Evolutionary conservation across 2,113 vertebrate genomes (phyloP), one percentile per base, ranked within the genome.

Genomic region (Heteronetta atricapilla): DNA sequence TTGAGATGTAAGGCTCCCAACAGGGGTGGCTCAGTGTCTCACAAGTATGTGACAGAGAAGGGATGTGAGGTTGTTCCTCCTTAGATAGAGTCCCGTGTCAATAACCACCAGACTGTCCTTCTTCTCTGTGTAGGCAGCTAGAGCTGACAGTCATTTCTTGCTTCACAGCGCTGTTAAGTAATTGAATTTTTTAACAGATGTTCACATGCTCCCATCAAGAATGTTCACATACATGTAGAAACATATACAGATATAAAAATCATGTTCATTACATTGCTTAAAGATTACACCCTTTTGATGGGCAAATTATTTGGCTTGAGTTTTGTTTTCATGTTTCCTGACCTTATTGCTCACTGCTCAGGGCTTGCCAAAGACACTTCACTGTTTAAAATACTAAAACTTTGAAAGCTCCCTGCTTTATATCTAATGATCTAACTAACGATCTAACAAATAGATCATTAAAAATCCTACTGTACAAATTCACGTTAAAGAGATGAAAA

Each of bases 361-460:
- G 55, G 22, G 55, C n/a, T 29, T 46, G 50, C 50, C 75, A 89
- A 94, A 95, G 23, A 33, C 31, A 53, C 10, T 7, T 50, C 20
- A 13, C 23, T 42, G 11, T 68, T 88, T 56, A 88, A 95, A 95
- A 58, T 21, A 81, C 21, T 38, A 34, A 83, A 93, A 82, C n/a
- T 89, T 55, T 42, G 52, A 84, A 60, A 86, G 36, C 31, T 70
- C 21, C 11, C 10, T 55, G 33, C 28, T 31, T 83, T 83, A 33
- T 69, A 73, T 82, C 63, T 89, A 85, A 82, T 59, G 77, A 82
- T 72, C 46, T 84, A 81, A 33, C 69, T 89, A 90, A 75, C 31
- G 48, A 82, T 78, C 56, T 89, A 93, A 88, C 33, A 93, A 86
- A 93, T 15, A 75, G 48, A 81, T 72, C 17, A 84, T 76, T 86